These are phyloP conservation scores for Amphipoea oculea DNA, from an alignment of 2,888 invertebrate genomes.

Conservation along the genomic window DNA sequence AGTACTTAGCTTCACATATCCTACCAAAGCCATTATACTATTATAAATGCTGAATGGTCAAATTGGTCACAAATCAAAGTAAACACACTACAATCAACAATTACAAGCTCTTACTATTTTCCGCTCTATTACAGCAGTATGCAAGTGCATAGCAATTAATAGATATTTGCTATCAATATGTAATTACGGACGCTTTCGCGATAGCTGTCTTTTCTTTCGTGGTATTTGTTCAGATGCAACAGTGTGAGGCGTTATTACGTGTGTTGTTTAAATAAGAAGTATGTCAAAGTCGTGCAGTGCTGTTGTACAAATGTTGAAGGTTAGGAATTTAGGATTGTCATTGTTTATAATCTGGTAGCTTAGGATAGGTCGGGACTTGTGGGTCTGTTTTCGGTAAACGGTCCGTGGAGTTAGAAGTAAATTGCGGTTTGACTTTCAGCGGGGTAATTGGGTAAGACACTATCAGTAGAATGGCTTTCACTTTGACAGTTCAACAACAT, in stretches of 20 bases:
- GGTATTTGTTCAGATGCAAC: slow-evolving; percentile 54
- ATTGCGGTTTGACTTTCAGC: neutral
- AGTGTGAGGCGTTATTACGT: slow-evolving; percentile 12
- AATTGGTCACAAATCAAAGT: slow-evolving; percentile 17
- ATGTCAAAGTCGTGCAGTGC: slow-evolving; percentile 56
- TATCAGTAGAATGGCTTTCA: too few species aligned
- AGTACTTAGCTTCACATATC: neutral
- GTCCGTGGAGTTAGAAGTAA: neutral
- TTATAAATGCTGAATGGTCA: neutral
- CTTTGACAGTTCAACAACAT: too few species aligned
- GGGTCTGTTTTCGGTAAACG: neutral
- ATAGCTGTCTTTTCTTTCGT: slow-evolving; percentile 27
- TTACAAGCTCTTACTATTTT: slow-evolving; percentile 50
- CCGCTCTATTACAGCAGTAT: slow-evolving; percentile 46
- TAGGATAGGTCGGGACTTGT: neutral
- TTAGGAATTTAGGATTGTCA: slow-evolving; percentile 10
- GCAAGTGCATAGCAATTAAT: slow-evolving; percentile 45
- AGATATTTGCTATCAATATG: slow-evolving; percentile 43
- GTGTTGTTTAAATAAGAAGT: slow-evolving; percentile 31
- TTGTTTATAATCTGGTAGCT: neutral
- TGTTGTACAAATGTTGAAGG: slow-evolving; percentile 16
- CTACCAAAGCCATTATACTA: neutral
- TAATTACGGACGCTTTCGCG: slow-evolving; percentile 52
- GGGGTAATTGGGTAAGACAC: too few species aligned
- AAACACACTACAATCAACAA: slow-evolving; percentile 19